Conservation (phyloP, 2,888 invertebrate species). For the Temnothorax unifasciatus region DNA sequence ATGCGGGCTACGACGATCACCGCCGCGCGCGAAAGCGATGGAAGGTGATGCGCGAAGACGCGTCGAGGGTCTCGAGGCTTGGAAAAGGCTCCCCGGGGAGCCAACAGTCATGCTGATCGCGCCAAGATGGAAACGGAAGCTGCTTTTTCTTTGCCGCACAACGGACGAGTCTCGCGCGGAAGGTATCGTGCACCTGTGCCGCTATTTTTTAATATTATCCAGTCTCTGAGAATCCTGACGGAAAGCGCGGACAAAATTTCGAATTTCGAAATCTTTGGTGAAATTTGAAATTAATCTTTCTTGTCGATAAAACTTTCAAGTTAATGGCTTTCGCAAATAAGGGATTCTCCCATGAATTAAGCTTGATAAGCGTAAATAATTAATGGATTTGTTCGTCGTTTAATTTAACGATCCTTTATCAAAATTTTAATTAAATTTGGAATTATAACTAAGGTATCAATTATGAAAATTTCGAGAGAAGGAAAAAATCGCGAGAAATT, state of each 20-base stretch:
- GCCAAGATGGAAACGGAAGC: slow-evolving; percentile 47
- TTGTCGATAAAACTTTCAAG: not conserved
- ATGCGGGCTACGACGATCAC: slow-evolving; percentile 65
- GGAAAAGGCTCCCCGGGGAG: slow-evolving; percentile 5
- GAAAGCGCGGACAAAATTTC: not conserved
- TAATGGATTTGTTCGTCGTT: slow-evolving; percentile 4
- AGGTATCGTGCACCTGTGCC: slow-evolving; percentile 6
- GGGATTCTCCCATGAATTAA: not conserved
- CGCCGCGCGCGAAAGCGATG: slow-evolving; percentile 21
- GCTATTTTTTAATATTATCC: not conserved
- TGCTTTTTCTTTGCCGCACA: slow-evolving; percentile 37
- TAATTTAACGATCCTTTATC: not conserved
- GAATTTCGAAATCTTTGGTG: not conserved
- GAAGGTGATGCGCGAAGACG: slow-evolving; percentile 43
- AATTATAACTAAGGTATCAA: not conserved
- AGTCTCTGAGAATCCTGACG: not conserved
- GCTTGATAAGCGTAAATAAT: not conserved
- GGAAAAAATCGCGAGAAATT: not conserved
- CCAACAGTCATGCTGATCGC: slow-evolving; percentile 39
- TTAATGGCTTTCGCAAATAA: not conserved
- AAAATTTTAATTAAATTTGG: slow-evolving; percentile 5
- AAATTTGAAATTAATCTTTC: not conserved
- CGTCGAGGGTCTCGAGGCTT: not conserved
- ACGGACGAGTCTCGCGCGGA: not conserved
- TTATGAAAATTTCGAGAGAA: not conserved